Percentiles rank a stretch among this genome's conserved stretches.
These are phyloP conservation scores for Phoxinus phoxinus DNA, from an alignment of 2,113 vertebrate species.

Conservation along the genomic window DNA sequence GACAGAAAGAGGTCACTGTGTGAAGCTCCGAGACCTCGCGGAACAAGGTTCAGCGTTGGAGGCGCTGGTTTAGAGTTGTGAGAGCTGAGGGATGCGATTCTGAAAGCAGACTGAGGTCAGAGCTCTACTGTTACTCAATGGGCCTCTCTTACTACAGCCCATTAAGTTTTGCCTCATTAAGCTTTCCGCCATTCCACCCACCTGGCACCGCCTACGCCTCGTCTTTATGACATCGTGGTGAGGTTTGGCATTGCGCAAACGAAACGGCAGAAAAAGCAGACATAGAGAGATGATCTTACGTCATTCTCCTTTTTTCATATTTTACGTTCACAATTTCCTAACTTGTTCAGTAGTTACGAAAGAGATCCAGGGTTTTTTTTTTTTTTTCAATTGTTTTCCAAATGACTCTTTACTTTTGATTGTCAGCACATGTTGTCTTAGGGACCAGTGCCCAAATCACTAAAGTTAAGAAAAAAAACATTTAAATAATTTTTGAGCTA, in stretches of 20 bases:
- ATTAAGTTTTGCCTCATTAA: constrained; percentile 54
- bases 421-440: constrained; percentile 42
- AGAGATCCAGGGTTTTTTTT: neutral
- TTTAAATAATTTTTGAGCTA: neutral
- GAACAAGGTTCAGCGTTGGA: constrained; percentile 28
- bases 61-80: constrained; percentile 25
- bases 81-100: constrained; percentile 19
- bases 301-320: constrained; percentile 3
- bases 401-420: constrained; percentile 17
- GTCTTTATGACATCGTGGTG: constrained; percentile 47
- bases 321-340: neutral
- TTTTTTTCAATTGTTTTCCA: neutral
- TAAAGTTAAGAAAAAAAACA: neutral
- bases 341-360: constrained; percentile 12
- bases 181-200: constrained; percentile 56
- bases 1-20: constrained; percentile 44
- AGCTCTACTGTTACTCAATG: constrained; percentile 44
- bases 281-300: neutral
- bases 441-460: constrained; percentile 13
- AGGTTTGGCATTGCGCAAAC: constrained; percentile 43
- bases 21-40: neutral
- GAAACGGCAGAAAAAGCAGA: constrained; percentile 28
- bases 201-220: constrained; percentile 45
- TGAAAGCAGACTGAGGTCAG: constrained; percentile 46
- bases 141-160: constrained; percentile 40